Percentiles rank a stretch among this genome's conserved stretches.
Evolutionary conservation across 1,140 invertebrate genomes (phyloP).

Genomic region (Pectinophora gossypiella): DNA sequence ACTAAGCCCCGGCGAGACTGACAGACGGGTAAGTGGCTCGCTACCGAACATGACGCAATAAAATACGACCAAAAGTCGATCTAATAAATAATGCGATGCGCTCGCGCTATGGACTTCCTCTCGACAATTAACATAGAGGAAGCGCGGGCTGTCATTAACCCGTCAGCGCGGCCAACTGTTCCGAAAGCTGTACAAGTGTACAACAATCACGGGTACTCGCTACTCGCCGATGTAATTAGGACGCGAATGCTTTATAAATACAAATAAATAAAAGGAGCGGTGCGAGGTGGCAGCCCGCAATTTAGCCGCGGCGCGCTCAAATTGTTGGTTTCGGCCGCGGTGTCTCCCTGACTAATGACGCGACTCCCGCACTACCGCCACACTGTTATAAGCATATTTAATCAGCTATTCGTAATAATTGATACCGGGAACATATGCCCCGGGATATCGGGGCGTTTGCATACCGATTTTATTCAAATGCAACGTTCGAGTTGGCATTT

Average conservation of each 20-base stretch:
- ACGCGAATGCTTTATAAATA: constrained; percentile 63
- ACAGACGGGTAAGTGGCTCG: constrained; percentile 54
- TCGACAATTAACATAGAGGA: constrained; percentile 64
- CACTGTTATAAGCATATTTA: constrained; percentile 49
- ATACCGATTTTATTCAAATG: constrained; percentile 3
- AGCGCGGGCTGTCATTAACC: constrained; percentile 63
- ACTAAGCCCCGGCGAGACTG: constrained; percentile 50
- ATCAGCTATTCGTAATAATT: constrained; percentile 47
- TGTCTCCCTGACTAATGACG: constrained; percentile 66
- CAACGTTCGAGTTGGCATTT: constrained; percentile 3
- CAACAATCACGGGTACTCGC: constrained; percentile 56
- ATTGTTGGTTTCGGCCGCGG: constrained; percentile 47
- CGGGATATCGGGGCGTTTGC: constrained; percentile 16
- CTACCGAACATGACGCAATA: constrained; percentile 44
- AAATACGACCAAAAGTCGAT: constrained; percentile 44
- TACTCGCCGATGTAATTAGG: constrained; percentile 61
- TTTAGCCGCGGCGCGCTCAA: constrained; percentile 48
- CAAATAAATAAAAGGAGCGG: constrained; percentile 66
- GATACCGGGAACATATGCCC: constrained; percentile 45
- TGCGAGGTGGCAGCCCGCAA: constrained; percentile 62
- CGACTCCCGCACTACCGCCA: constrained; percentile 36
- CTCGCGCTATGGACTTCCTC: constrained; percentile 51
- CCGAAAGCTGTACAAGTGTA: constrained; percentile 40
- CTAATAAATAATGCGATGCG: constrained; percentile 63
- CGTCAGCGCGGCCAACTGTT: constrained; percentile 66